phyloP scores from a whole-genome alignment of 1,140 invertebrate species.

The Andrena cerasifolii region DNA sequence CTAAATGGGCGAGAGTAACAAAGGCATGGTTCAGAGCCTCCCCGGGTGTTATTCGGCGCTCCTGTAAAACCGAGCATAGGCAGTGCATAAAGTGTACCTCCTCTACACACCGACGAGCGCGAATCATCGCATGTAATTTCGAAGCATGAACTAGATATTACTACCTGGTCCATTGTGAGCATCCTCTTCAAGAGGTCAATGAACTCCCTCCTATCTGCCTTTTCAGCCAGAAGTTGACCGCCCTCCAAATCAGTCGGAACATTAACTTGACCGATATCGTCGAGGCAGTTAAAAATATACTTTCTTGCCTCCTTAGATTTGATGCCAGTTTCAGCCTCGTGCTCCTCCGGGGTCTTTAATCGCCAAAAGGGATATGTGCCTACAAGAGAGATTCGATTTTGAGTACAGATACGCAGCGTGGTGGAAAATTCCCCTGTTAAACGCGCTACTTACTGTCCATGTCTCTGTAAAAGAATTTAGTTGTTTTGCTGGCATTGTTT shows the following conservation, averaged over 20 bases:
- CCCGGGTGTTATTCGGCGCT: slow-evolving; percentile 95
- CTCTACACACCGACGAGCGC: neutral
- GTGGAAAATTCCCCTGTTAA: neutral
- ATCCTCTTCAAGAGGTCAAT: slow-evolving; percentile 98
- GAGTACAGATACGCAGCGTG: neutral
- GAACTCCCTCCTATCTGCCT: slow-evolving; percentile 97
- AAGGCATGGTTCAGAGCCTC: slow-evolving; percentile 98
- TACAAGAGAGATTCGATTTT: slow-evolving; percentile 37
- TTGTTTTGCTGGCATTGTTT: slow-evolving; percentile 99
- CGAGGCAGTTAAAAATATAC: slow-evolving; percentile 99
- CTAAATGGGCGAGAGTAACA: slow-evolving; percentile 95
- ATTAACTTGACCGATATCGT: slow-evolving; percentile 99
- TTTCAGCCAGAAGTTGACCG: slow-evolving; percentile 96
- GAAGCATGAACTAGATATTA: slow-evolving; percentile 82
- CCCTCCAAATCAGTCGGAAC: slow-evolving; percentile 98
- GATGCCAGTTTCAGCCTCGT: slow-evolving; percentile 98
- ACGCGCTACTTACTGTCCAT: slow-evolving; percentile 88
- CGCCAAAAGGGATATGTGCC: slow-evolving; percentile 98
- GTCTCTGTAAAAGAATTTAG: slow-evolving; percentile 99
- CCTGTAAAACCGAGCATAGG: slow-evolving; percentile 81
- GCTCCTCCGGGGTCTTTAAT: slow-evolving; percentile 98
- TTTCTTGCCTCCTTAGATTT: slow-evolving; percentile 99
- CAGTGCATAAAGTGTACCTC: neutral
- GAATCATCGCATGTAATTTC: too few species aligned
- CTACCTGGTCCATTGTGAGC: slow-evolving; percentile 98